Conservation (phyloP, 1,140 invertebrate species). For the Sarcophaga peregrina region DNA sequence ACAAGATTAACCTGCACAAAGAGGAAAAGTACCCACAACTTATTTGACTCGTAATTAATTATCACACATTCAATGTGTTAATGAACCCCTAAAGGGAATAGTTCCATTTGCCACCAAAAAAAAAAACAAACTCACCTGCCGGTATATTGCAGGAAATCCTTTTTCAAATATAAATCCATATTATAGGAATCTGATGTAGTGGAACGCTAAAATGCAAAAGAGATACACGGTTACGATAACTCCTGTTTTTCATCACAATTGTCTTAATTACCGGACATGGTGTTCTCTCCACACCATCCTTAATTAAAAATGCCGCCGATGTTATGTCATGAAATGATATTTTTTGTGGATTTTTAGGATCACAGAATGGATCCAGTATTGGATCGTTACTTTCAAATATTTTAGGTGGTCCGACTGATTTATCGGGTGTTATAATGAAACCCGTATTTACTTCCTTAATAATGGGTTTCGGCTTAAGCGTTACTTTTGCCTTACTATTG, state of each 20-base stretch:
- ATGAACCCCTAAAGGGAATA: no score
- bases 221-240: not conserved
- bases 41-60: no score
- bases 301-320: conserved; percentile 89
- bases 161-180: conserved; percentile 92
- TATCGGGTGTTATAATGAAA: conserved; percentile 6
- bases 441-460: conserved; percentile 15
- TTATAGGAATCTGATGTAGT: conserved; percentile 80
- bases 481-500: conserved; percentile 17
- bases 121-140: conserved; percentile 75
- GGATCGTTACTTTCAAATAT: conserved; percentile 48
- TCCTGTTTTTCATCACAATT: conserved; percentile 11
- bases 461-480: not conserved
- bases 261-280: conserved; percentile 80
- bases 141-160: conserved; percentile 91
- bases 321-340: conserved; percentile 90
- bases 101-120: no score
- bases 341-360: conserved; percentile 78
- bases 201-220: conserved; percentile 71
- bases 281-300: conserved; percentile 82
- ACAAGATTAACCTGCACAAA: no score
- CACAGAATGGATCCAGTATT: conserved; percentile 70
- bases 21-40: no score
- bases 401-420: not conserved
- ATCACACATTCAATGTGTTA: no score